Evolutionary conservation across 1,140 invertebrate genomes (phyloP).

Genomic region (Ridgeia piscesae): DNA sequence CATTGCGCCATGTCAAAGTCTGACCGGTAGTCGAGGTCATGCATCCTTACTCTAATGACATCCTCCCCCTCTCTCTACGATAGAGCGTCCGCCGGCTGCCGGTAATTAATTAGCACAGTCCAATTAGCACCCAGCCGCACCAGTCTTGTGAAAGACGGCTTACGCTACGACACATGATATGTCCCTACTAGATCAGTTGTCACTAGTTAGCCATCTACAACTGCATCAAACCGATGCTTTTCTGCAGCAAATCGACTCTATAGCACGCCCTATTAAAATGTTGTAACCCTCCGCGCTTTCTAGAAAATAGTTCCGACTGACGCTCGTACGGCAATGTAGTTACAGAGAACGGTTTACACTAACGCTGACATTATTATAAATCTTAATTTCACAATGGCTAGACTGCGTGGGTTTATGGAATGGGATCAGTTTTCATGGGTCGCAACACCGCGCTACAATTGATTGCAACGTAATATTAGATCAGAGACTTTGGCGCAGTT

Average conservation of each 20-base stretch:
- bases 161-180: not conserved
- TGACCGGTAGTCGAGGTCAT: not conserved
- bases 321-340: not conserved
- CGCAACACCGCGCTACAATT: not conserved
- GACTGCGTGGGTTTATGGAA: not conserved
- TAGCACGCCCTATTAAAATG: not conserved
- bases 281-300: not conserved
- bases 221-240: not conserved
- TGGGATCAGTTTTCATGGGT: not conserved
- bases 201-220: not conserved
- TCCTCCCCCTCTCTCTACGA: not conserved
- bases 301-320: not conserved
- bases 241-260: not conserved
- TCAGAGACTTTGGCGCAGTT: not conserved
- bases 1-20: not conserved
- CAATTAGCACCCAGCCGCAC: not conserved
- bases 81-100: not conserved
- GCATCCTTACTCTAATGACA: not conserved
- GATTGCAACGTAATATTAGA: not conserved
- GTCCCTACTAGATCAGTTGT: not conserved
- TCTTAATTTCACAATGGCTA: not conserved
- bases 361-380: not conserved
- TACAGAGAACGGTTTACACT: too few species aligned
- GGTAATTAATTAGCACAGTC: not conserved
- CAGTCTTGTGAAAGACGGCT: not conserved